Evolutionary conservation across 2,888 invertebrate species (phyloP), one percentile per base, ranked within the genome.

Genomic region (Cinara cedri): DNA sequence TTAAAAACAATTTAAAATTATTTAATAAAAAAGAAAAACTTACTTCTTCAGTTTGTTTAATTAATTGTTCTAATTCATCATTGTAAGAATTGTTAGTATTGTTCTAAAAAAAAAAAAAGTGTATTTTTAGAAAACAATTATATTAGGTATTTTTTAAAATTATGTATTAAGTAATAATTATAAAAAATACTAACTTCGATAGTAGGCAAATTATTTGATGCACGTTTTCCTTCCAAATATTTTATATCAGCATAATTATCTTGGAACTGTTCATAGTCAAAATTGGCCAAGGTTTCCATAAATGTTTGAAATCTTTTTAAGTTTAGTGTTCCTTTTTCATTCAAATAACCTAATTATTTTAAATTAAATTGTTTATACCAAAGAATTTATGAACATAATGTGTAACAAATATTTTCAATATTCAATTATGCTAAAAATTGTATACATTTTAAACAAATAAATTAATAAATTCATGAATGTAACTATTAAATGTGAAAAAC

Each of bases 261-360:
- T 82, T 90, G 89, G 85, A 95, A 95, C 83, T 91, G 89, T 81
- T 93, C 90, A 82, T 90, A 86, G 84, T 95, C 95, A 82, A 93
- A 89, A 81, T 90, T 88, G 63, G 92, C 89, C 42, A 96, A 86
- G 75, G 90, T 91, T 82, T 90, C 89, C 90, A 96, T 90, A 85
- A 94, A 98, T 83, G 89, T 90, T 85, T 97, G 93, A 86, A 98
- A 95, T 80, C 97, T 88, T 57, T 86, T 86, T 82, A 98, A 87
- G 85, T 96, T 93, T 75, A 98, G 86, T 65, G 89, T 89, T 4
- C 98, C 98, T 6, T 89, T 88, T 86, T 97, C 96, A 86, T 98
- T 98, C 82, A 98, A 92, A 85, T 98, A 98, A 3, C 97, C 95
- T 95, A 82, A 71, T 85, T 86, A 81, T 14, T 8, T 13, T 44